These are phyloP conservation scores for Lethocerus indicus DNA, from an alignment of 1,140 invertebrate genomes.

Conservation along the genomic window DNA sequence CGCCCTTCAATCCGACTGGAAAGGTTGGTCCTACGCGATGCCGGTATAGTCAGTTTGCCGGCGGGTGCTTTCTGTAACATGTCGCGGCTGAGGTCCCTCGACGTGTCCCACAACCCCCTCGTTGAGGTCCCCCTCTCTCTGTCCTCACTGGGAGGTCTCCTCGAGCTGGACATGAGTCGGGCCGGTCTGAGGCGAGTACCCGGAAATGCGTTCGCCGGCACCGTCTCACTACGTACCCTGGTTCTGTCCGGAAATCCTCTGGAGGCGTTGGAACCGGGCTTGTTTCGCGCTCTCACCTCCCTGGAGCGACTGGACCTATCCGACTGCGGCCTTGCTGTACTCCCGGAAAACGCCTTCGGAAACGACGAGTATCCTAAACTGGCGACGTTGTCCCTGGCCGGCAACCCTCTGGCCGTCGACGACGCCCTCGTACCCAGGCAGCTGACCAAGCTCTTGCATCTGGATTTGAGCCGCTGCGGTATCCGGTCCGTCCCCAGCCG, in stretches of 20 bases:
- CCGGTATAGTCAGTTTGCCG: constrained; percentile 39
- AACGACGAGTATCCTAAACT: constrained; percentile 42
- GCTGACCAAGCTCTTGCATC: constrained; percentile 37
- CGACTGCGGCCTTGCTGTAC: constrained; percentile 41
- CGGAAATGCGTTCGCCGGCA: constrained; percentile 45
- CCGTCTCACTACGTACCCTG: constrained; percentile 44
- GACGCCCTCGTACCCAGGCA: constrained; percentile 42
- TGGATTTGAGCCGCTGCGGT: constrained; percentile 48
- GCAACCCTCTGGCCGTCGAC: constrained; percentile 41
- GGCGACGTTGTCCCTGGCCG: constrained; percentile 44
- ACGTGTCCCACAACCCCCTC: constrained; percentile 23
- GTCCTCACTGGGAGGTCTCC: constrained; percentile 42
- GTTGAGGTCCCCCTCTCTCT: constrained; percentile 46
- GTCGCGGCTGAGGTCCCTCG: constrained; percentile 30
- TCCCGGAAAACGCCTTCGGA: constrained; percentile 45
- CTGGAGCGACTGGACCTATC: constrained; percentile 47
- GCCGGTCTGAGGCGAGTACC: constrained; percentile 46
- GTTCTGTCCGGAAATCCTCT: constrained; percentile 49
- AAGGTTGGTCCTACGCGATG: constrained; percentile 46
- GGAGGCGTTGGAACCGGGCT: constrained; percentile 42
- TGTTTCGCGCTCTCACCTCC: constrained; percentile 47
- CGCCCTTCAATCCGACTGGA: constrained; percentile 42
- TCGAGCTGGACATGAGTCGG: constrained; percentile 55
- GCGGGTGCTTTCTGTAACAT: constrained; percentile 43
- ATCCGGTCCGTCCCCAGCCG: constrained; percentile 38